Percentiles rank a stretch among this genome's conserved stretches.
Evolutionary conservation across 1,140 invertebrate genomes (phyloP).

Genomic region (Drosophila sulfurigaster): DNA sequence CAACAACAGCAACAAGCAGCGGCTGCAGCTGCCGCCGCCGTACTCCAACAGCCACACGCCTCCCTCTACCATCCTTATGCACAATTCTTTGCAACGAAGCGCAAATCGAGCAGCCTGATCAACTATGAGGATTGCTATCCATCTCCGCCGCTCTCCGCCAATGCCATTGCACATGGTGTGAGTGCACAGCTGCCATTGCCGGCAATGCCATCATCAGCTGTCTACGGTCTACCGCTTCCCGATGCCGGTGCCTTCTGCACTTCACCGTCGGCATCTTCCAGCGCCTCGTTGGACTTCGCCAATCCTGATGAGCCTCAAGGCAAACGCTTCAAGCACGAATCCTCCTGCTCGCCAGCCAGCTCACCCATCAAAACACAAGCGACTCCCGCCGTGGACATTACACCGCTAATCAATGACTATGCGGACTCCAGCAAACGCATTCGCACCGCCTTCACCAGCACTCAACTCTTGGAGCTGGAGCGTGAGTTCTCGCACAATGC

Average conservation of each 20-base stretch:
- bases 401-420: constrained; percentile 85
- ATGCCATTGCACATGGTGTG: constrained; percentile 33
- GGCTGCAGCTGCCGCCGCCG: constrained; percentile 84
- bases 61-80: constrained; percentile 78
- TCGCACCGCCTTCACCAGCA: constrained; percentile 96
- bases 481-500: constrained; percentile 96
- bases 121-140: constrained; percentile 78
- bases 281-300: constrained; percentile 64
- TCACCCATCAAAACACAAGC: constrained; percentile 71
- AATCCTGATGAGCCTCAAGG: constrained; percentile 60
- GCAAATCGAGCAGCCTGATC: constrained; percentile 60
- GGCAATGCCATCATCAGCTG: constrained; percentile 3
- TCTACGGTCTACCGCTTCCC: constrained; percentile 60
- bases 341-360: constrained; percentile 77
- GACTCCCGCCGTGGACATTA: constrained; percentile 86
- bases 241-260: constrained; percentile 74
- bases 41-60: constrained; percentile 55
- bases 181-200: constrained; percentile 55
- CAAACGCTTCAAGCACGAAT: constrained; percentile 74
- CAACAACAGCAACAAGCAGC: constrained; percentile 61
- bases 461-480: constrained; percentile 95
- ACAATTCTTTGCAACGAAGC: constrained; percentile 65
- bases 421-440: constrained; percentile 90
- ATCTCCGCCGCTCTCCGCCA: constrained; percentile 83
- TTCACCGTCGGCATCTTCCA: constrained; percentile 76